These are phyloP conservation scores for Neolamprologus kungweensis DNA, from an alignment of 2,113 vertebrate genomes.

Conservation along the genomic window DNA sequence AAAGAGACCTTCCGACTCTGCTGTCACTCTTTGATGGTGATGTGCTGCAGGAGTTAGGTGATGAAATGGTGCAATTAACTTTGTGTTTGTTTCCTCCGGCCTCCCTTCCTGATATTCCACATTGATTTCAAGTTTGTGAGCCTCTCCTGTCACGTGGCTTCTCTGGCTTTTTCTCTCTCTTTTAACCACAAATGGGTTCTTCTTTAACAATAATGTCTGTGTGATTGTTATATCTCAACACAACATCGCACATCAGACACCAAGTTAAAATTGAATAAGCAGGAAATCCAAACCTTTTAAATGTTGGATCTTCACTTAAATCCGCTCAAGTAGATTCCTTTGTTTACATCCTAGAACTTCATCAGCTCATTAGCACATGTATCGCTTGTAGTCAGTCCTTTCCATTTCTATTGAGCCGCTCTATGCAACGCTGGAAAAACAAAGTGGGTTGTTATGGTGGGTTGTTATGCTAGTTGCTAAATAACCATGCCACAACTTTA, in stretches of 20 bases:
- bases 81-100: not conserved
- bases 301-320: not conserved
- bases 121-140: not conserved
- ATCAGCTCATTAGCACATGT: not conserved
- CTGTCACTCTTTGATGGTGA: not conserved
- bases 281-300: not conserved
- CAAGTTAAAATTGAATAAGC: not conserved
- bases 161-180: not conserved
- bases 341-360: not conserved
- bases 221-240: not conserved
- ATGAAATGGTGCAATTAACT: not conserved
- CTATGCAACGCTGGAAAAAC: not conserved
- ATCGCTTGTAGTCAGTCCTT: not conserved
- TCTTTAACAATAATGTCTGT: not conserved
- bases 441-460: not conserved
- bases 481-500: not conserved
- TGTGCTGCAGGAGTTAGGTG: not conserved
- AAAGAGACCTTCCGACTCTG: not conserved
- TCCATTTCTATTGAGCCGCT: not conserved
- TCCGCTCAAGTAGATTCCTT: not conserved
- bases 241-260: not conserved
- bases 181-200: not conserved
- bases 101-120: not conserved
- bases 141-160: not conserved
- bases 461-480: not conserved